Conservation (phyloP, 2,113 vertebrate species). For the Antennarius striatus region DNA sequence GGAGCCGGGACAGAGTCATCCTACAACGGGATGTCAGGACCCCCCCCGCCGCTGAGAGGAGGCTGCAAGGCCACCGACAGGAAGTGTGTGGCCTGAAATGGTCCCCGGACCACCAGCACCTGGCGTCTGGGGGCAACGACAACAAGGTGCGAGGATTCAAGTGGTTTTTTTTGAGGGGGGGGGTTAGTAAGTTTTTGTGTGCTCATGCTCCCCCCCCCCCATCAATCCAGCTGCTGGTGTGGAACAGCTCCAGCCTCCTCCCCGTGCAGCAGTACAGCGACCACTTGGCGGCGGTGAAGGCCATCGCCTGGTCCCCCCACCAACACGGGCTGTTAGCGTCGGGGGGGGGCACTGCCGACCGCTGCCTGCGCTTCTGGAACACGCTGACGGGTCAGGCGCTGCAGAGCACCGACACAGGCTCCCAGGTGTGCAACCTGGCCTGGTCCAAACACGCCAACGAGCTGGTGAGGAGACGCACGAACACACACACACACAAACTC, state of each 20-base stretch:
- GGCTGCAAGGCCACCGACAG: constrained; percentile 82
- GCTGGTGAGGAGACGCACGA: constrained; percentile 72
- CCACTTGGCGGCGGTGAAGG: constrained; percentile 83
- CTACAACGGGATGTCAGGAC: constrained; percentile 81
- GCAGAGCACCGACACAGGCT: constrained; percentile 84
- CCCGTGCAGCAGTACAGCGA: constrained; percentile 84
- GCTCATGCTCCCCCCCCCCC: background rate
- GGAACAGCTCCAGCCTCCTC: constrained; percentile 83
- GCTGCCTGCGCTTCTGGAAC: constrained; percentile 85
- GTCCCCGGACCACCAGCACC: constrained; percentile 86
- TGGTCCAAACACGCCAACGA: constrained; percentile 86
- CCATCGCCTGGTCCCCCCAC: constrained; percentile 85
- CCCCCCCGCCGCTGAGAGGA: constrained; percentile 74
- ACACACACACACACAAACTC: background rate
- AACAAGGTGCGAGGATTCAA: constrained; percentile 74
- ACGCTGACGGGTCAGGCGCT: constrained; percentile 83
- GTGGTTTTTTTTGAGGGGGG: no score
- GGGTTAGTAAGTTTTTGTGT: background rate
- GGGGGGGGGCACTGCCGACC: constrained; percentile 82
- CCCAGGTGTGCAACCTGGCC: constrained; percentile 84
- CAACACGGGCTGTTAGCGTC: constrained; percentile 83
- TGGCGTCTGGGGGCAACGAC: constrained; percentile 84
- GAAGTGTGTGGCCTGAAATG: constrained; percentile 85
- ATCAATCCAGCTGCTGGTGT: constrained; percentile 76
- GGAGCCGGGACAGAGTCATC: constrained; percentile 82